Percentiles rank a stretch among this genome's conserved stretches.
phyloP scores from a whole-genome alignment of 2,888 invertebrate species.

The Tillus elongatus region DNA sequence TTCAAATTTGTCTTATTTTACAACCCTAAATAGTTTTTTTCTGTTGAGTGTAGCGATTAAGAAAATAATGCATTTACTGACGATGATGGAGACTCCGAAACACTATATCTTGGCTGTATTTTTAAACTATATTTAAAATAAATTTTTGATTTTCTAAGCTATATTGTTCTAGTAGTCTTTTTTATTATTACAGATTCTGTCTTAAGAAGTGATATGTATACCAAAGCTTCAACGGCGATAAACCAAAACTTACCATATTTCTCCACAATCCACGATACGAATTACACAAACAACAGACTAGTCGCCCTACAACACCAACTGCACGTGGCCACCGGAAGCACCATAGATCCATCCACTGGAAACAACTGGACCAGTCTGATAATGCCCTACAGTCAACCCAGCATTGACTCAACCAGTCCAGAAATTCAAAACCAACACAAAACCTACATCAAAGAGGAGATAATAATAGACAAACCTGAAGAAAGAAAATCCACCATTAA shows the following conservation, averaged over 20 bases:
- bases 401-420: conserved; percentile 31
- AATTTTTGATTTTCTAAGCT: too few species aligned
- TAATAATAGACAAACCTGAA: conserved; percentile 22
- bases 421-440: background rate
- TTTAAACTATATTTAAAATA: too few species aligned
- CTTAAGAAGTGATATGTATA: conserved; percentile 32
- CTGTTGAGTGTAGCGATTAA: too few species aligned
- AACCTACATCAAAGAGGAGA: conserved; percentile 15
- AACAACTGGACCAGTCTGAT: conserved; percentile 49
- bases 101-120: too few species aligned
- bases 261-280: conserved; percentile 29
- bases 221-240: conserved; percentile 26
- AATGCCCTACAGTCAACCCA: conserved; percentile 45
- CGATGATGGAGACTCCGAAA: too few species aligned
- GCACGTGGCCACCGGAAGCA: conserved; percentile 38
- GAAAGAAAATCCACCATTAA: conserved; percentile 44
- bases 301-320: conserved; percentile 47
- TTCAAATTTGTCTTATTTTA: too few species aligned
- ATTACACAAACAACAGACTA: conserved; percentile 42
- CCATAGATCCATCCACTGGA: conserved; percentile 40
- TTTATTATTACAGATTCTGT: conserved; percentile 31
- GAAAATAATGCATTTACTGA: too few species aligned
- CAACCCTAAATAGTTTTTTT: too few species aligned
- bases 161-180: too few species aligned
- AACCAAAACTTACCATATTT: conserved; percentile 28